Evolutionary conservation across 2,797 vertebrate species (phyloP), one percentile per base, ranked within the genome.

Genomic region (Jordanella pulchra): DNA sequence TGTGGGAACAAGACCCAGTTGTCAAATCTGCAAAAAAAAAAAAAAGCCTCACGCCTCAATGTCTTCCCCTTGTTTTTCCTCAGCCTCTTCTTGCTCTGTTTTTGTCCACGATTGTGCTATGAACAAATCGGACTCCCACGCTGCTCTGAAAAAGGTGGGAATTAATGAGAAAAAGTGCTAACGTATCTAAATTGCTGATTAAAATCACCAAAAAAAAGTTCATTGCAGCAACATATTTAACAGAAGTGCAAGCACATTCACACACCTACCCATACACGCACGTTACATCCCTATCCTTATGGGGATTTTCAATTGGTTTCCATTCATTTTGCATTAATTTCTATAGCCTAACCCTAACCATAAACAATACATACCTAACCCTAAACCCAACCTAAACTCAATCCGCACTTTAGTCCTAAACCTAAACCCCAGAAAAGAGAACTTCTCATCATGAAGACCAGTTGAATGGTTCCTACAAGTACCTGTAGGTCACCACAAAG

Each of bases 111-210:
- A 68, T 50, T 54, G 30, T 71, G 63, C 81, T 66, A 82, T 73
- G 5, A 71, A 58, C 28, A 58, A 69, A 18, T 68, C 47, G 51
- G 65, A 73, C 73, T 81, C 67, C 65, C 68, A 67, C 45, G 54
- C 11, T 64, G 73, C 72, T 69, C 72, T 21, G 18, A 45, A 70
- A 75, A 76, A 54, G 54, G 55, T 75, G 65, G 54, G 66, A 67
- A 75, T 63, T 72, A 75, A 58, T 65, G 69, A 30, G n/a, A 72
- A 75, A 76, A 81, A 71, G 58, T 78, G 78, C 54, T 27, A 74
- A 80, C 67, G 74, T 69, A 84, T 84, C 73, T 76, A 82, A 83
- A 86, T 80, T 84, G 75, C 71, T 83, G 82, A 87, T 88, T 87
- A 77, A 77, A 87, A 88, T 87, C 81, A 85, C 80, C 87, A 71